Evolutionary conservation across 2,113 vertebrate species (phyloP), one percentile per base, ranked within the genome.

Genomic region (Cynoglossus semilaevis): DNA sequence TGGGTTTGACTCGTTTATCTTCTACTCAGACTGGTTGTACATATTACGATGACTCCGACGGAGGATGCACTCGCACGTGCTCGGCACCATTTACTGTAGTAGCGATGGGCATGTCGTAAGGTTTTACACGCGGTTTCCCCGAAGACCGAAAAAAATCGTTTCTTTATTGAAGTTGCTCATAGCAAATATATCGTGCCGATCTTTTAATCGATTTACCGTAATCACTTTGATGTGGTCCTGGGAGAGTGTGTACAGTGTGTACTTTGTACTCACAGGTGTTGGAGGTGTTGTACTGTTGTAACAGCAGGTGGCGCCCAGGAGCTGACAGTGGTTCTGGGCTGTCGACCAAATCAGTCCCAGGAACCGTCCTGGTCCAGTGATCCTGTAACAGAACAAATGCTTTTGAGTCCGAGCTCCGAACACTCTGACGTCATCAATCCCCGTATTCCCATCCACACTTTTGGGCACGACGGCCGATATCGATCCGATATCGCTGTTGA

Each of bases 11-110:
- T 77, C 70, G 73, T 72, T 64, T 42, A 68, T 82, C 76, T 74
- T 86, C 76, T 76, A 70, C 75, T 80, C 82, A 77, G 85, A n/a
- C n/a, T 89, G 74, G 85, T 66, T 81, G 80, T 83, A 76, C 47
- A 70, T 75, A 80, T 41, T 50, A 67, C 72, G 63, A 60, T 79
- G 73, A 77, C 66, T 80, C 71, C 4, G 10, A 41, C 38, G 44
- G 69, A 75, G 63, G 78, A 84, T 66, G 74, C 72, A 75, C 75
- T 76, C 49, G 0, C 47, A 71, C 77, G 70, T 77, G 69, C 70
- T 71, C 76, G 9, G 74, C 77, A 77, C 72, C 74, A 72, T 62
- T 63, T 79, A 56, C 76, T 85, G 72, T 86, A 70, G 58, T 48
- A 54, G 68, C 76, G 82, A 83, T 67, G 76, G 72, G 75, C 74